Percentiles rank a stretch among this genome's conserved stretches.
Conservation (phyloP, 2,797 vertebrate species). For the Acanthornis magna region DNA sequence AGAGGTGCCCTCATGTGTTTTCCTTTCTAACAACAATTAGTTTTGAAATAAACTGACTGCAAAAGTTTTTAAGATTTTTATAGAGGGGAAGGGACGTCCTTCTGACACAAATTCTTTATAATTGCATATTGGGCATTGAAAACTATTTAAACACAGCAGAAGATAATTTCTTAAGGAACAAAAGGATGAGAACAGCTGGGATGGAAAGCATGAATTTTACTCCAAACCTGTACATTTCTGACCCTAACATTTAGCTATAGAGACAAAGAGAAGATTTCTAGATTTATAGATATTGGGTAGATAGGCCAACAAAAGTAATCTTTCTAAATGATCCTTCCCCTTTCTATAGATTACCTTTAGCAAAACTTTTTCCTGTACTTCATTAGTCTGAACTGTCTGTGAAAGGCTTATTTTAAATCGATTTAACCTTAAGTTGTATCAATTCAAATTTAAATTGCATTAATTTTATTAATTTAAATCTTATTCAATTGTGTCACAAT, state of each 20-base stretch:
- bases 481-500: not conserved
- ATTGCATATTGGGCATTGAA: slow-evolving; percentile 73
- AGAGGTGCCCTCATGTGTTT: not conserved
- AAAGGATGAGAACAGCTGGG: slow-evolving; percentile 51
- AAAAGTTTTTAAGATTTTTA: not conserved
- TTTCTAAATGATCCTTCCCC: slow-evolving; percentile 24
- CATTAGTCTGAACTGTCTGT: slow-evolving; percentile 62
- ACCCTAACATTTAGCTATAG: not conserved
- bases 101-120: slow-evolving; percentile 24
- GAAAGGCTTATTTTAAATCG: slow-evolving; percentile 45
- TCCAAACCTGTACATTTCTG: not conserved
- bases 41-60: not conserved
- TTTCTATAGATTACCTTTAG: slow-evolving; percentile 31
- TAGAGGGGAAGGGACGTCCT: not conserved
- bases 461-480: not conserved
- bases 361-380: slow-evolving; percentile 32
- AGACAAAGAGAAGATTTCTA: not conserved
- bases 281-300: not conserved
- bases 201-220: slow-evolving; percentile 64
- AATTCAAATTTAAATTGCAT: not conserved
- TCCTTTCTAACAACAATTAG: not conserved
- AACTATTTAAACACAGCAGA: slow-evolving; percentile 74
- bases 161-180: slow-evolving; percentile 71
- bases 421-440: not conserved
- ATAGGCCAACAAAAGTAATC: not conserved